Evolutionary conservation across 92 coral and sea anemone genomes (phyloP), one percentile per base, ranked within the genome.

Genomic region (Porites evermanni): DNA sequence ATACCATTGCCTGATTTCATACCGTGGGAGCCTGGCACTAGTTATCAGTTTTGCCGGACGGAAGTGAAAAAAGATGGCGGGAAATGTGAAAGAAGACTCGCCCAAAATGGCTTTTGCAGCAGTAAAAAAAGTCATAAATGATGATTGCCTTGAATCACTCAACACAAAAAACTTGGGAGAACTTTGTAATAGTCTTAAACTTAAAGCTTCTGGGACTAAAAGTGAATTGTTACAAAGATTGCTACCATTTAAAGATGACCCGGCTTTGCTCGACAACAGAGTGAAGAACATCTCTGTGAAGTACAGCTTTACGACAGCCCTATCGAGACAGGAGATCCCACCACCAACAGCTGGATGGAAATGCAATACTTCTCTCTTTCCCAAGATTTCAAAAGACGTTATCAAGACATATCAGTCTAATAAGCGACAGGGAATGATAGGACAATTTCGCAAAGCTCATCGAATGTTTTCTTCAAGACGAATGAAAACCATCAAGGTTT

Each of bases 321-420:
- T 89, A 2, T 53, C 92, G 4, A 69, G 92, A 70, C 85, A 89
- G 78, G 79, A 73, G 58, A 80, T 89, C n/a, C 92, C 89, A 17
- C 82, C 77, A 72, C n/a, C 89, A 32, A 84, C 92, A 84, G 85
- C 89, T 2, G 72, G 89, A 56, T 21, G 21, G 21, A 21, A 21
- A 21, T 21, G 21, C 21, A 21, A 21, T 21, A 21, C 21, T 21
- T 21, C 44, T 84, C 44, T 73, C 70, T 4, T 79, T 84, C 54
- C 89, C 82, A 24, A 74, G 74, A 56, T n/a, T n/a, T n/a, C 17
- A 72, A 68, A 51, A 17, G 86, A 70, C 8, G 77, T 72, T 47
- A 85, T 72, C 13, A 71, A 85, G 6, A 61, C 72, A 18, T 89
- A 89, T 63, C 77, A 79, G 20, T 65, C 73, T 63, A 82, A 87